Conservation (phyloP, 2,113 vertebrate species). For the Brachypteracias leptosomus region DNA sequence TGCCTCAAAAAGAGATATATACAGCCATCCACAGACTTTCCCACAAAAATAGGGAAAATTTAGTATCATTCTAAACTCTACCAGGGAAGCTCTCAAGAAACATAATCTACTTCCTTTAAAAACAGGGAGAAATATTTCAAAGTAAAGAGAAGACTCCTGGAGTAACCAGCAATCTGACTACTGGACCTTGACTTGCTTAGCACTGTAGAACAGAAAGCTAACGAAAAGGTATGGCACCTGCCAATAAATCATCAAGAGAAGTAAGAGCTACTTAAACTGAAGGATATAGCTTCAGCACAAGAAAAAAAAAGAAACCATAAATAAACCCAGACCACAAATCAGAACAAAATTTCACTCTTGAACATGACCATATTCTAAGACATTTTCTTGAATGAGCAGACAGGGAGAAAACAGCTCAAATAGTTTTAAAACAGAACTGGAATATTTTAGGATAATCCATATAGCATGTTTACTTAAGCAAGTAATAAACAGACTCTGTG, state of each 20-base stretch:
- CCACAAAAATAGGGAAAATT: not conserved
- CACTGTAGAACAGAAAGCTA: not conserved
- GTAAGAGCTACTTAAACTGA: not conserved
- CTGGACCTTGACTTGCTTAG: not conserved
- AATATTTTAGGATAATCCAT: not conserved
- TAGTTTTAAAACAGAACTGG: not conserved
- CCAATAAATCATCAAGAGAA: not conserved
- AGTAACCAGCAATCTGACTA: not conserved
- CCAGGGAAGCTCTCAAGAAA: not conserved
- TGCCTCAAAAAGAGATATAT: not conserved
- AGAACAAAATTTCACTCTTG: not conserved
- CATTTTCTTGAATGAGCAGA: not conserved
- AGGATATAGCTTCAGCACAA: not conserved
- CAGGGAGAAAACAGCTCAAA: not conserved
- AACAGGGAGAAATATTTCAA: not conserved
- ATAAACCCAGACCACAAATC: not conserved
- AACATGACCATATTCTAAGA: not conserved
- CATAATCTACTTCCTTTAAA: not conserved
- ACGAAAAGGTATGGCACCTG: not conserved
- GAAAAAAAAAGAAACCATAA: not conserved
- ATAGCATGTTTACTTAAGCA: rapidly evolving
- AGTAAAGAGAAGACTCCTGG: not conserved
- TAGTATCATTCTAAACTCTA: not conserved
- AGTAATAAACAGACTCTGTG: not conserved
- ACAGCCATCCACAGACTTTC: not conserved